Base-by-base conservation (phyloP, 2,797 vertebrate genomes). In the Pangasius macronema region DNA sequence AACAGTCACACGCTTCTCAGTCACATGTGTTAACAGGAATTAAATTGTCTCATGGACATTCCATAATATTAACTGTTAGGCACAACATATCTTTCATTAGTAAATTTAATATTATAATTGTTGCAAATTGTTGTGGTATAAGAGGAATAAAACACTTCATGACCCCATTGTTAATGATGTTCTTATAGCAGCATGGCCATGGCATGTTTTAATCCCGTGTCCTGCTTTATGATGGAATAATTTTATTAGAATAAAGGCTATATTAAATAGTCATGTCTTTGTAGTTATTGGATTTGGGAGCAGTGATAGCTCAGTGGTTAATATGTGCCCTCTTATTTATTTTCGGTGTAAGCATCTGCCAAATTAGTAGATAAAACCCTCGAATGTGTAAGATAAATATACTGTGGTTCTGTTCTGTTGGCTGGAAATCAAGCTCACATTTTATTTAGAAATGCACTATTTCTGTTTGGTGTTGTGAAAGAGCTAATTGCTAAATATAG, bases 381-480 rank as follows among this genome's bases (percentile, higher is more conserved):
- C 3, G 36, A 72, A 9, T 42, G 3, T 70, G 68, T 18, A 39
- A 39, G 20, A 1, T 22, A 42, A 70, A 36, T 72, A 24, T 42
- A 22, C 18, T 10, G 18, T 42, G 36, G 16, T 39, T 72, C 20
- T 72, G 22, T 10, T 6, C 36, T 24, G 39, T 72, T 42, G 8
- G 68, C 39, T 42, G 68, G 36, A 72, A 42, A 39, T 72, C 18
- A 24, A 72, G 20, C 20, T 72, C 33, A 42, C 5, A 9, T 72
- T 72, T 72, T 72, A 72, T 72, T 72, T 72, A 42, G 39, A 72
- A 72, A 72, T 72, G 67, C 33, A 6, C 33, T 70, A 20, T 42
- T 42, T 72, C 39, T 42, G 68, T 72, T 39, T 42, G 39, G 9
- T 22, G 39, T 22, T 42, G 36, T 72, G 22, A 11, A 72, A 42